Percentiles rank a stretch among this genome's conserved stretches.
Conservation (phyloP, 2,888 invertebrate genomes). For the Eulithis testata region DNA sequence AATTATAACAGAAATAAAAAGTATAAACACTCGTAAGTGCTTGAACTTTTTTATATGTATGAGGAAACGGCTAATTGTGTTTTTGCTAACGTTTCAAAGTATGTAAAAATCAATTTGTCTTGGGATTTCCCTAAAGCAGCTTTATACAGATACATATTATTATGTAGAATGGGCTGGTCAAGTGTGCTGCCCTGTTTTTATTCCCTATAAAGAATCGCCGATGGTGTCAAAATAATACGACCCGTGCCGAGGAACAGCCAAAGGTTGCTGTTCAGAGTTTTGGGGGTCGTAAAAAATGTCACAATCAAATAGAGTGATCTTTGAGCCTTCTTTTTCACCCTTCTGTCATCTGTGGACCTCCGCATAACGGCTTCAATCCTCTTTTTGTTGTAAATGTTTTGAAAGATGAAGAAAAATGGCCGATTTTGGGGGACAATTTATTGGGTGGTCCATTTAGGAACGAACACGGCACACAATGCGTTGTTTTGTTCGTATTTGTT, state of each 20-base stretch:
- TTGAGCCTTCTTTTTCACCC: conserved; percentile 19
- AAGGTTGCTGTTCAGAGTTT: conserved; percentile 32
- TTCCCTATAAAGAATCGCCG: conserved; percentile 37
- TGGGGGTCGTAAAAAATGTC: conserved; percentile 42
- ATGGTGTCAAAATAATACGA: conserved; percentile 39
- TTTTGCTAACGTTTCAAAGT: too few species aligned
- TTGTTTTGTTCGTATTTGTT: conserved; percentile 4
- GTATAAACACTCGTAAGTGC: too few species aligned
- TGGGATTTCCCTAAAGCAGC: conserved; percentile 17
- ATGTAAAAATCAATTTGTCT: conserved; percentile 9
- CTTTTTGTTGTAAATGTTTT: conserved; percentile 39
- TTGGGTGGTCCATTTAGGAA: conserved; percentile 8
- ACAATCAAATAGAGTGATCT: conserved; percentile 37
- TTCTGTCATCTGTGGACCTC: conserved; percentile 40
- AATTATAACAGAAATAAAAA: too few species aligned
- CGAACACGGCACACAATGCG: too few species aligned
- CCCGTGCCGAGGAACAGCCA: conserved; percentile 21
- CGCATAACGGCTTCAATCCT: conserved; percentile 28
- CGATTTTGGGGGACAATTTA: conserved; percentile 7
- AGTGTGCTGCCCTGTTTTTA: conserved; percentile 26
- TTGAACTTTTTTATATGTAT: too few species aligned
- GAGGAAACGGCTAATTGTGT: too few species aligned
- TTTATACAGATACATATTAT: too few species aligned
- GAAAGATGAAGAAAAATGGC: conserved; percentile 32
- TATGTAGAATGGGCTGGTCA: conserved; percentile 10